Evolutionary conservation across 2,113 vertebrate species (phyloP).

Genomic region (Rissa tridactyla): DNA sequence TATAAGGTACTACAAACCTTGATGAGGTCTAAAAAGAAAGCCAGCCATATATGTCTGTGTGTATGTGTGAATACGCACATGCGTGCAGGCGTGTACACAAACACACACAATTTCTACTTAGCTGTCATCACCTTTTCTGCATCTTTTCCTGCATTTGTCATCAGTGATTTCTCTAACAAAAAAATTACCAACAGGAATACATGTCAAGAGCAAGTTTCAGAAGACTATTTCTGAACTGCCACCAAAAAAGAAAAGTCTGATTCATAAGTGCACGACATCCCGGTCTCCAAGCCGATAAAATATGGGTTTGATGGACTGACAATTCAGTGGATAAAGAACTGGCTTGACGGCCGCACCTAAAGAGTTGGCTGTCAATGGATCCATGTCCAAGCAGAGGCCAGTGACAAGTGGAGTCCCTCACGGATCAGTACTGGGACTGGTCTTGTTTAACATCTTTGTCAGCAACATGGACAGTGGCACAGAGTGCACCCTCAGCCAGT

Average conservation of each 20-base stretch:
- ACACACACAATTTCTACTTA: neutral
- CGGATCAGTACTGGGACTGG: too few relatives aligned
- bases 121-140: neutral
- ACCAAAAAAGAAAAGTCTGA: neutral
- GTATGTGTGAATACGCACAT: accelerated
- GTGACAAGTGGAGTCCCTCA: too few relatives aligned
- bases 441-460: too few relatives aligned
- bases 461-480: too few relatives aligned
- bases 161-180: neutral
- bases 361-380: too few relatives aligned
- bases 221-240: neutral
- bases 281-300: too few relatives aligned
- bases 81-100: accelerated
- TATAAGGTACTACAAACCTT: neutral
- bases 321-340: too few relatives aligned
- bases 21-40: neutral
- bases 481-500: too few relatives aligned
- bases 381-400: too few relatives aligned
- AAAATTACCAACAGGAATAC: neutral
- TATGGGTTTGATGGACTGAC: too few relatives aligned
- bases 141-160: neutral
- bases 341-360: too few relatives aligned
- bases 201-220: neutral
- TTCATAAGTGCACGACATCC: neutral
- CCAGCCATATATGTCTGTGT: neutral